A percentile compares a stretch with the other conserved stretches of the same genome.
phyloP scores from a whole-genome alignment of 2,797 vertebrate genomes.

The Oophaga sylvatica region DNA sequence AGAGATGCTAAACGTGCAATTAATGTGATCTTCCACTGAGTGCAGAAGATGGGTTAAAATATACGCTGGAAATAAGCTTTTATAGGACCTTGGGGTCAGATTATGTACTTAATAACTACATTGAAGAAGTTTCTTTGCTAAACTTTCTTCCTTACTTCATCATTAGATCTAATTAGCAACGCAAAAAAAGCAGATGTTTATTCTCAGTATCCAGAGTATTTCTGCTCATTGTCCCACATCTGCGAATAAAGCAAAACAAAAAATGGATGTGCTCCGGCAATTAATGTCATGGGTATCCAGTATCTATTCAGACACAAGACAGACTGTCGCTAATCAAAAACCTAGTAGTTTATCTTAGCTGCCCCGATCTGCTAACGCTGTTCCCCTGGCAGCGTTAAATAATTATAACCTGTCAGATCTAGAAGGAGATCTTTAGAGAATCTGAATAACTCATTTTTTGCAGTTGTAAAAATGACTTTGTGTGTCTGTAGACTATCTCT shows the following conservation, averaged over 20 bases:
- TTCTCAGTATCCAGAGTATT: constrained; percentile 48
- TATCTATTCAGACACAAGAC: constrained; percentile 34
- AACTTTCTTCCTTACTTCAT: constrained; percentile 41
- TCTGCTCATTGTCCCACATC: constrained; percentile 48
- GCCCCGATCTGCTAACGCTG: constrained; percentile 37
- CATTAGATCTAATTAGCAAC: constrained; percentile 55
- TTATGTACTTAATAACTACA: constrained; percentile 27
- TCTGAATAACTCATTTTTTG: constrained; percentile 38
- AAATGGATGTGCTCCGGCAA: constrained; percentile 44
- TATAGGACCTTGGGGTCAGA: constrained; percentile 29
- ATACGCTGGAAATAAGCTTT: constrained; percentile 27
- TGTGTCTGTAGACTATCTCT: constrained; percentile 16
- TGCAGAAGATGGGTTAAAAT: constrained; percentile 9
- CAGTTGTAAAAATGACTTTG: constrained; percentile 41
- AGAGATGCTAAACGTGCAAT: constrained; percentile 45
- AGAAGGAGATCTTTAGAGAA: constrained; percentile 44
- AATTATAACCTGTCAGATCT: constrained; percentile 57
- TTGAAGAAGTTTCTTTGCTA: constrained; percentile 43
- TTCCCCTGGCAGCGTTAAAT: constrained; percentile 48
- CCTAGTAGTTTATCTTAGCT: constrained; percentile 52
- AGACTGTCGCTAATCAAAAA: constrained; percentile 50
- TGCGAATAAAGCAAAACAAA: constrained; percentile 38
- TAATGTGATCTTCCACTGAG: constrained; percentile 29
- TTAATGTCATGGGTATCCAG: constrained; percentile 43
- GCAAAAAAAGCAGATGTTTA: constrained; percentile 58